These are phyloP conservation scores for Condylura cristata DNA, from an alignment of 2,113 vertebrate genomes.

Conservation along the genomic window DNA sequence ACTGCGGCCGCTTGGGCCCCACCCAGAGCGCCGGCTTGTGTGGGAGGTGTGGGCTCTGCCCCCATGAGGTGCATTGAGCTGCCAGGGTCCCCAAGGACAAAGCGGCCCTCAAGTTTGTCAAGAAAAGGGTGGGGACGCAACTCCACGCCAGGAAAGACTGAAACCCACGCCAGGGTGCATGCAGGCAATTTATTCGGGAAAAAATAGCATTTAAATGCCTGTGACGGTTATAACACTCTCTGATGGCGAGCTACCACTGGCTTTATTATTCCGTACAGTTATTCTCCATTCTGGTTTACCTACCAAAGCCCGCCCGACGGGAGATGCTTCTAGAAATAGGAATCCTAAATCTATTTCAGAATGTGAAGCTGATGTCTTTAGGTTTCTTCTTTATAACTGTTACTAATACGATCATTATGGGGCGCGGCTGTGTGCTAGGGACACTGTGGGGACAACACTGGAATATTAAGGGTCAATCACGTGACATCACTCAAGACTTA, in stretches of 20 bases:
- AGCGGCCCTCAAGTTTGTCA: no score
- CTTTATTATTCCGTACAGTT: not conserved
- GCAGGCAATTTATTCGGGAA: not conserved
- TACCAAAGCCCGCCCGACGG: not conserved
- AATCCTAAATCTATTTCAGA: conserved; percentile 45
- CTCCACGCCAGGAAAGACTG: no score
- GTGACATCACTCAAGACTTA: not conserved
- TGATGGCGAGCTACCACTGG: not conserved
- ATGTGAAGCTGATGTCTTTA: not conserved
- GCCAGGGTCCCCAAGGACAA: no score
- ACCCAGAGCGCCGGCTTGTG: no score
- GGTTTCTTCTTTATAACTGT: conserved; percentile 40
- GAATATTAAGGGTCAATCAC: not conserved
- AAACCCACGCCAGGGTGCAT: no score
- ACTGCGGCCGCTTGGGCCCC: no score
- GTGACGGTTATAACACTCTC: not conserved
- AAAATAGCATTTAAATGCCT: not conserved
- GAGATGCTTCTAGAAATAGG: not conserved
- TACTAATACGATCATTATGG: not conserved
- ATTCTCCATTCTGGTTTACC: not conserved
- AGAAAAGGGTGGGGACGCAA: no score
- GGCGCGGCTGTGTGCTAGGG: not conserved
- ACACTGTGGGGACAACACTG: not conserved
- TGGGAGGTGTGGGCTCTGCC: no score
- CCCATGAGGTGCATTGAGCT: no score